Base-by-base conservation (phyloP, 2,797 vertebrate species). In the Sus cebifrons region DNA sequence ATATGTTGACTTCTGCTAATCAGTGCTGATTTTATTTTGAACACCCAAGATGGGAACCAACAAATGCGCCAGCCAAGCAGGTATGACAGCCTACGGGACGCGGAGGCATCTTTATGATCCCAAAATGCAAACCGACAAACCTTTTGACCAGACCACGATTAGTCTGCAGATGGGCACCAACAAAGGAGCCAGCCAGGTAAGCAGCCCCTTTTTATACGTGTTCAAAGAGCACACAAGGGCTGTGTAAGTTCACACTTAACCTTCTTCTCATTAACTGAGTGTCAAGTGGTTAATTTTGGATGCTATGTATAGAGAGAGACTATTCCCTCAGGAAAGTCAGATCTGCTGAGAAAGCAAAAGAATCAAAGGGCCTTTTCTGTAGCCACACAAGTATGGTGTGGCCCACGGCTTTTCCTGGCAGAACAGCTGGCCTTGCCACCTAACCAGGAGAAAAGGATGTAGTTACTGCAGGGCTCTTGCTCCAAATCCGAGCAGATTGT, bases 101-200 rank as follows among this genome's bases (percentile, higher is more conserved):
- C 99, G 99, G 97, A 99, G 99, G 98, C 99, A 99, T 93, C 99
- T 99, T 91, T 99, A 99, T 75, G 99, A 99, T 97, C 99, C 99
- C 89, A 99, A 99, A 98, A 99, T 99, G 97, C 99, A 99, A 89
- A 99, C 99, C 0, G 99, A 99, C 98, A 99, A 99, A 89, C 99
- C 99, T 18, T 99, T 99, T 62, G 99, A 99, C 98, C 99, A 99
- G 99, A 99, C 99, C 23, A 99, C 99, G 3, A 99, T 99, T 97
- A 99, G 99, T 95, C 98, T 99, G 87, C 99, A 99, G 98, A 99
- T 99, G 99, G 99, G 99, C 78, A 99, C 99, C 90, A 99, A 99
- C 98, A 99, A 99, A 99, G 99, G 99, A 96, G 99, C 99, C 95
- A 99, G 99, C 77, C 99, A 99, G 99, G 99, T 99, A 98, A 98